phyloP scores from a whole-genome alignment of 64 coral and sea anemone genomes.

The Actinia tenebrosa region DNA sequence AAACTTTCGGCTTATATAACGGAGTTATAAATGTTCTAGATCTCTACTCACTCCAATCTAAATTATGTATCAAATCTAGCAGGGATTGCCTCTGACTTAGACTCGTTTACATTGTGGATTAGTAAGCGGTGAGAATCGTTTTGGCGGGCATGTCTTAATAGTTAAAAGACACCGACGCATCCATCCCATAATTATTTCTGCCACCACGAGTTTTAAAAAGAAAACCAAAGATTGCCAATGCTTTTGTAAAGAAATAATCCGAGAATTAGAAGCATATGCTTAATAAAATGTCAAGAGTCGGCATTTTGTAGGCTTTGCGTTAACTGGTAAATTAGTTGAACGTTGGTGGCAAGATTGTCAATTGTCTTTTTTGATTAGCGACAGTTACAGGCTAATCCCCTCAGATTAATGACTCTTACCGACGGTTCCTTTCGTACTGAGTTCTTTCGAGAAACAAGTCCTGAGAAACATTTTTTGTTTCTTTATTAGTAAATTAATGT shows the following conservation, averaged over 20 bases:
- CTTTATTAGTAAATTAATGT: not conserved
- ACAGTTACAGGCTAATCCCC: conserved; percentile 3
- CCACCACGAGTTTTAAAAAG: not conserved
- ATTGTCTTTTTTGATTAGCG: not conserved
- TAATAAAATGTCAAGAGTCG: not conserved
- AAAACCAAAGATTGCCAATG: not conserved
- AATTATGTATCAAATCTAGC: conserved; percentile 1
- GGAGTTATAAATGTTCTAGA: not conserved
- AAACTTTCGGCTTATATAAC: conserved; percentile 14
- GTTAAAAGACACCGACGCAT: not conserved
- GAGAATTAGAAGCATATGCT: not conserved
- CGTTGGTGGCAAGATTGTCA: not conserved
- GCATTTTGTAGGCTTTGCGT: not conserved
- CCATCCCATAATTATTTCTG: not conserved
- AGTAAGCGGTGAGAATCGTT: not conserved
- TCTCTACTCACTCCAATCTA: not conserved
- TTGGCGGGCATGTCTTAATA: not conserved
- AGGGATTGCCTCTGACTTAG: not conserved
- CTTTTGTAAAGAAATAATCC: not conserved
- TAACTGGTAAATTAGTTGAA: not conserved
- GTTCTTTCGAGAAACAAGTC: not conserved
- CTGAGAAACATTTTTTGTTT: not conserved
- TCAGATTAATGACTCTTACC: not conserved
- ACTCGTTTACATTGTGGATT: conserved; percentile 17
- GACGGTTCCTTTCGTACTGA: not conserved